phyloP scores from a whole-genome alignment of 2,888 invertebrate species.

The Coecobrya sp. region DNA sequence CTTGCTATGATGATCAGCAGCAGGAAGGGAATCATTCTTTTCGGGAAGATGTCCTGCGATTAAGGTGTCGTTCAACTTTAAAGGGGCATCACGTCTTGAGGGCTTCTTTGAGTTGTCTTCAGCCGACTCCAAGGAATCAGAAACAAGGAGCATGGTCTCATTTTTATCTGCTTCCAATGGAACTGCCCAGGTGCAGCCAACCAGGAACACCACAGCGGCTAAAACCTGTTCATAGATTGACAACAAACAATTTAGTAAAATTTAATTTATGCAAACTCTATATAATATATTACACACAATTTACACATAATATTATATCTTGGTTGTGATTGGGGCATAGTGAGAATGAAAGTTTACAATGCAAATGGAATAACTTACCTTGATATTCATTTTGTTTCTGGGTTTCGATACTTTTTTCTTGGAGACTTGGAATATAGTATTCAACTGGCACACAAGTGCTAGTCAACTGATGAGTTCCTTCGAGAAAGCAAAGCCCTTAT shows the following conservation, averaged over 20 bases:
- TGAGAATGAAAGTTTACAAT: neutral
- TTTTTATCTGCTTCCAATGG: neutral
- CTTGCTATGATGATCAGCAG: no score
- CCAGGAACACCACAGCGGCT: neutral
- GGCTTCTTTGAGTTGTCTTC: constrained; percentile 37
- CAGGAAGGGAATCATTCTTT: neutral
- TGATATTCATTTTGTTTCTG: constrained; percentile 26
- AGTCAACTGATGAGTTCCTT: neutral
- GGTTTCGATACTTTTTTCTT: neutral
- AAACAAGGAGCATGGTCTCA: neutral
- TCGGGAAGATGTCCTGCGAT: neutral
- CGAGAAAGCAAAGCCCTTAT: neutral
- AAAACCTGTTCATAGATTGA: neutral
- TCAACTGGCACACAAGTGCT: constrained; percentile 7
- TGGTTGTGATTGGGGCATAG: no score
- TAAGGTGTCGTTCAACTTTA: neutral
- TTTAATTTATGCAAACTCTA: no score
- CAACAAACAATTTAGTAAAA: neutral
- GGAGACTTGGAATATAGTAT: neutral
- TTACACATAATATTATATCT: no score
- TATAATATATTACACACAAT: no score
- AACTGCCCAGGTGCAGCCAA: neutral
- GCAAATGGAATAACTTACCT: neutral
- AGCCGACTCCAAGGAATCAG: neutral
- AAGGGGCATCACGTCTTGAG: neutral